Conservation (phyloP, 2,888 invertebrate species). For the Chromoteleia sp. region DNA sequence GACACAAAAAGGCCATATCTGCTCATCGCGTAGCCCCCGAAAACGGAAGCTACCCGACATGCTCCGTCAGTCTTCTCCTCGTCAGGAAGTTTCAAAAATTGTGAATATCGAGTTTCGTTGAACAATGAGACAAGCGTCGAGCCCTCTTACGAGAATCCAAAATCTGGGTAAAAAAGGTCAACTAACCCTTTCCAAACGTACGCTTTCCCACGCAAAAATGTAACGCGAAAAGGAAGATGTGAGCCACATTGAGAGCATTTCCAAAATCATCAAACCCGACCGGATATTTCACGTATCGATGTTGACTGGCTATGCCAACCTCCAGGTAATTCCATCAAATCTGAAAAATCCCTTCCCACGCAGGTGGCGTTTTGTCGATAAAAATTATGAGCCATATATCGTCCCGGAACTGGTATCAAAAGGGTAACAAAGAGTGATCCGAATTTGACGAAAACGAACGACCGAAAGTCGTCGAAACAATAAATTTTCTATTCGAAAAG, state of each 20-base stretch:
- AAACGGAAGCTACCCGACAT: constrained; percentile 59
- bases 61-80: constrained; percentile 32
- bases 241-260: constrained; percentile 3
- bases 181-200: constrained; percentile 35
- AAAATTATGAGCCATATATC: constrained; percentile 32
- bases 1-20: constrained; percentile 29
- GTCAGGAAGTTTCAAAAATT: constrained; percentile 49
- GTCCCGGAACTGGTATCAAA: constrained; percentile 10
- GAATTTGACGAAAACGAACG: background rate
- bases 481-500: constrained; percentile 17
- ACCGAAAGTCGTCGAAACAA: background rate
- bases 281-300: constrained; percentile 55
- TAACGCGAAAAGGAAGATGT: constrained; percentile 4
- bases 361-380: constrained; percentile 46
- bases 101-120: constrained; percentile 61
- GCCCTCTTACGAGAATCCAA: constrained; percentile 27
- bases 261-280: constrained; percentile 26
- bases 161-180: constrained; percentile 31
- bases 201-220: constrained; percentile 52
- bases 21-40: constrained; percentile 25
- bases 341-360: constrained; percentile 64
- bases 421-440: constrained; percentile 26
- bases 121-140: constrained; percentile 22
- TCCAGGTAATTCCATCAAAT: constrained; percentile 45
- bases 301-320: constrained; percentile 27